Evolutionary conservation across 2,797 vertebrate genomes (phyloP).

Genomic region (Taenioides sp.): DNA sequence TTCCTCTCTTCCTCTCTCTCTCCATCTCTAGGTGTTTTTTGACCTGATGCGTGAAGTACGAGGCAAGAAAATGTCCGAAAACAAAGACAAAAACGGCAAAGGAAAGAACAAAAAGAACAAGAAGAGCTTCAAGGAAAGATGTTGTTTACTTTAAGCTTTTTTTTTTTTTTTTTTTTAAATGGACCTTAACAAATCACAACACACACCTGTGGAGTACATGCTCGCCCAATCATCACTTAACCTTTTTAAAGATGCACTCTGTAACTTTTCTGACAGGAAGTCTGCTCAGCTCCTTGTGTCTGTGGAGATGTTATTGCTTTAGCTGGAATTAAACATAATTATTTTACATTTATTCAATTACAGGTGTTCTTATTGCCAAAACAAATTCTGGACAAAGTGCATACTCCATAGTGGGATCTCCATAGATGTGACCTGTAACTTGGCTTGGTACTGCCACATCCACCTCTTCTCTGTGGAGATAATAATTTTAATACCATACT

Average conservation of each 20-base stretch:
- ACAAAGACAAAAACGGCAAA: conserved; percentile 98
- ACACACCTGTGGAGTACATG: conserved; percentile 34
- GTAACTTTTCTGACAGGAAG: background rate
- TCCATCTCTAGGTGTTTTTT: conserved; percentile 89
- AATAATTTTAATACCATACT: no score
- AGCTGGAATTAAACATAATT: background rate
- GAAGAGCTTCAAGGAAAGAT: conserved; percentile 95
- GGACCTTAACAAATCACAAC: conserved; percentile 50
- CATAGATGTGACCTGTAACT: no score
- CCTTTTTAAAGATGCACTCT: background rate
- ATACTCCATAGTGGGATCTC: no score
- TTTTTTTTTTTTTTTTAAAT: no score
- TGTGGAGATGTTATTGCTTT: background rate
- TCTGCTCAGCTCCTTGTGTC: background rate
- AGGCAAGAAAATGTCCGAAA: conserved; percentile 97
- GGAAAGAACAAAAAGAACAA: conserved; percentile 94
- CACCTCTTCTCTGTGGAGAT: no score
- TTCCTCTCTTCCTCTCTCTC: background rate
- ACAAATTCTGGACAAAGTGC: no score
- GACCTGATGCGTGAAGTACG: conserved; percentile 97
- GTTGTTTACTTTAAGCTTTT: conserved; percentile 91
- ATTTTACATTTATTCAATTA: no score
- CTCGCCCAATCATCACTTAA: conserved; percentile 30
- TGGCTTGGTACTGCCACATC: no score
- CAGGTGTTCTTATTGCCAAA: no score